Base-by-base conservation (phyloP, 2,797 vertebrate genomes). In the Sebastolobus altivelis region DNA sequence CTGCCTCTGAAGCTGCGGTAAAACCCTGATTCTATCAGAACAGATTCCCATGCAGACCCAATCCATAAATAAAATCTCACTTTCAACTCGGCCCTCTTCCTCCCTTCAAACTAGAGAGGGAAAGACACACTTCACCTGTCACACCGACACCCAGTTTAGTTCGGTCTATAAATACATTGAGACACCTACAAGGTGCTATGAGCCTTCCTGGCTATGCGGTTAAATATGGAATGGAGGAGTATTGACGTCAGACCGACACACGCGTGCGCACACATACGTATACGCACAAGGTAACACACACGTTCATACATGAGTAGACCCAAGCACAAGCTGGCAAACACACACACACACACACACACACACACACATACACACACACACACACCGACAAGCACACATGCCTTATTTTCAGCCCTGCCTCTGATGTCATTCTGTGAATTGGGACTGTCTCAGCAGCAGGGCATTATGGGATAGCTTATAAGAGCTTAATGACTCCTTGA, bases 151-250 rank as follows among this genome's bases (percentile, higher is more conserved):
- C 65, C 43, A 59, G 65, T 87, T 92, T 78, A 86, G 69, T 84
- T 85, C 37, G 0, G 10, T 55, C 89, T 91, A 91, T 89, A 81
- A 92, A 92, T 92, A 92, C 59, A 56, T 3, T 77, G 74, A 90
- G 82, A 92, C 93, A 89, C 92, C 91, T 91, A 92, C 91, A 86
- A 91, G 83, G 89, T 81, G 84, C 85, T 69, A 7, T 84, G 86
- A 90, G 90, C 79, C 85, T 84, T 90, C 79, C 80, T 85, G 86
- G 82, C 83, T 79, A 77, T 78, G 74, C 9, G 22, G 93, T 75
- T 93, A 94, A 93, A 93, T 87, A 89, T 88, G 89, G 91, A 88
- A 74, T 0, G 90, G 84, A 92, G 93, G 91, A 94, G 92, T 88
- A 89, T 82, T 95, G 93, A 94, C 93, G 94, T 94, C 94, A 95